phyloP scores from a whole-genome alignment of 2,888 invertebrate genomes.

The Mesochorus sp. region DNA sequence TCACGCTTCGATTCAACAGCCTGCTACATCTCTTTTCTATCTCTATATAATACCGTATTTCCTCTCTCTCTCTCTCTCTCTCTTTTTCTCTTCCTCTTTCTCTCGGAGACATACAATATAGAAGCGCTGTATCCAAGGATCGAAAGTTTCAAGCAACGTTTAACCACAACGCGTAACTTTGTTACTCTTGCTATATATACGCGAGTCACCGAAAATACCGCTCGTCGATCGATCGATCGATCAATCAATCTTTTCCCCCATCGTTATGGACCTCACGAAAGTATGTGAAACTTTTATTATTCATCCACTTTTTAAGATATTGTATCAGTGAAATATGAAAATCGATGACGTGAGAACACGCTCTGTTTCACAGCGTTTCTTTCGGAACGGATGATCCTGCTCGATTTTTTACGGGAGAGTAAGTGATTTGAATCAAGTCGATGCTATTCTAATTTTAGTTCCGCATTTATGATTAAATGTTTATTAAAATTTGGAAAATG shows the following conservation, averaged over 20 bases:
- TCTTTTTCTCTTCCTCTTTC: neutral
- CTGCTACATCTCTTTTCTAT: slow-evolving; percentile 20
- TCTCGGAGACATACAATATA: neutral
- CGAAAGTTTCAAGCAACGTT: slow-evolving; percentile 41
- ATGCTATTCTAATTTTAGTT: too few species aligned
- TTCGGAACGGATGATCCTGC: too few species aligned
- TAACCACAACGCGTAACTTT: slow-evolving; percentile 28
- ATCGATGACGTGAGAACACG: too few species aligned
- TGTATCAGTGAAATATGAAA: too few species aligned
- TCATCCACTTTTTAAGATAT: too few species aligned
- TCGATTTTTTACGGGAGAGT: too few species aligned
- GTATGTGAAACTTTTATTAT: too few species aligned
- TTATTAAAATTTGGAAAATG: too few species aligned
- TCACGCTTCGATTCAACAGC: slow-evolving; percentile 57
- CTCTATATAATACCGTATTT: slow-evolving; percentile 11
- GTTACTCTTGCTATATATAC: neutral
- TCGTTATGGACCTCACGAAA: too few species aligned
- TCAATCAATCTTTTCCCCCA: neutral
- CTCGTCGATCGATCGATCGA: neutral
- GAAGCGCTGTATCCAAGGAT: neutral
- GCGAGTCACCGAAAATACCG: neutral
- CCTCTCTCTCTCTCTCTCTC: neutral
- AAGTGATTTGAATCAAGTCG: too few species aligned
- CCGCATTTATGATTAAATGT: too few species aligned
- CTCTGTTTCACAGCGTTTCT: too few species aligned